Percentiles rank a stretch among this genome's conserved stretches.
Conservation (phyloP, 2,113 vertebrate genomes). For the Eclectus roratus region DNA sequence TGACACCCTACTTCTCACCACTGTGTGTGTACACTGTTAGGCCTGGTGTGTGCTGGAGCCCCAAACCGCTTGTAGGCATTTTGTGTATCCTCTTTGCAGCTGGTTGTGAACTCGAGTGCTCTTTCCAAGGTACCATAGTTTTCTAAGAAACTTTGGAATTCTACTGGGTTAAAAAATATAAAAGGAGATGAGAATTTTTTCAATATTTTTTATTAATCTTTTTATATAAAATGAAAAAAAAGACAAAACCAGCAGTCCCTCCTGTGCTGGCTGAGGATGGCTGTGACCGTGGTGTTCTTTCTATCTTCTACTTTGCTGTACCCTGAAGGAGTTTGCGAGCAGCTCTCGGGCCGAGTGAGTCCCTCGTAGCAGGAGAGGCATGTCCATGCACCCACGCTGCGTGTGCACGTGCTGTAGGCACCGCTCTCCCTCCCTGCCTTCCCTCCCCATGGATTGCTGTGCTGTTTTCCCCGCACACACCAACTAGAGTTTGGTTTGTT, state of each 20-base stretch:
- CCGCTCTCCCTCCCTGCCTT: background rate
- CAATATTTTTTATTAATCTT: conserved; percentile 84
- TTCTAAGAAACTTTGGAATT: conserved; percentile 78
- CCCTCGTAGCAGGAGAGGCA: conserved; percentile 23
- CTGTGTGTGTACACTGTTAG: conserved; percentile 34
- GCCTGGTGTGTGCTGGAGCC: conserved; percentile 53
- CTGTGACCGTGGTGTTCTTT: conserved; percentile 38
- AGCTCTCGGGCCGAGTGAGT: background rate
- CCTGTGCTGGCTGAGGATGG: conserved; percentile 51
- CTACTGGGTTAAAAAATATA: conserved; percentile 71
- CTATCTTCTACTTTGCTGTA: conserved; percentile 41
- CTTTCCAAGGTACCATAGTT: conserved; percentile 72
- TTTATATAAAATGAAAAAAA: conserved; percentile 64
- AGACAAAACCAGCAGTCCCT: conserved; percentile 62
- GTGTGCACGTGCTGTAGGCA: conserved; percentile 27
- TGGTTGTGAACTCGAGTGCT: conserved; percentile 61
- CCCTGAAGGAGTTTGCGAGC: conserved; percentile 10
- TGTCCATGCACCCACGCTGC: background rate
- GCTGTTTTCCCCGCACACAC: conserved; percentile 49
- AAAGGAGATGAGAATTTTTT: conserved; percentile 77
- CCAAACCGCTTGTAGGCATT: conserved; percentile 60
- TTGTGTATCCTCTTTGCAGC: conserved; percentile 58
- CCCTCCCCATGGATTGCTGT: conserved; percentile 53
- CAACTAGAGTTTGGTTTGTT: conserved; percentile 74
- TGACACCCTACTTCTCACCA: background rate